Evolutionary conservation across 2,888 invertebrate genomes (phyloP).

Genomic region (Spilarctia lutea): DNA sequence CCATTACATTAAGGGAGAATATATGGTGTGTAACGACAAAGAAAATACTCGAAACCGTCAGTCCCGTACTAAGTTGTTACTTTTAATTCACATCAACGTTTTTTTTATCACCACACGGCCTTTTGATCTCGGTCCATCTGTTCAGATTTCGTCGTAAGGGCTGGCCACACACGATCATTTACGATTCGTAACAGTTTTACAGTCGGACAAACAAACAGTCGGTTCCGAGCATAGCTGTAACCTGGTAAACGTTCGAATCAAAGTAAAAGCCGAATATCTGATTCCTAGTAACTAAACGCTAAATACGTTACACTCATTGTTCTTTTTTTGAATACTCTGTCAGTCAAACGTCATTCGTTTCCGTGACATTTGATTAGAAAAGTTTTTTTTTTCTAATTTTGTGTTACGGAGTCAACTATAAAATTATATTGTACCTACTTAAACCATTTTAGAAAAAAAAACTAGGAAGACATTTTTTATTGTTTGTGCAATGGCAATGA

Average conservation of each 20-base stretch:
- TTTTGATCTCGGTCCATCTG: slow-evolving; percentile 85
- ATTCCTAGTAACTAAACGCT: slow-evolving; percentile 71
- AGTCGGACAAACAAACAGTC: slow-evolving; percentile 83
- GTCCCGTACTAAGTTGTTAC: slow-evolving; percentile 78
- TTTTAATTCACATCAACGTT: slow-evolving; percentile 80
- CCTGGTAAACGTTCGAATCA: slow-evolving; percentile 76
- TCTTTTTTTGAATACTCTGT: slow-evolving; percentile 51
- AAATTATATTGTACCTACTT: not conserved
- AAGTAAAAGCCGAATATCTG: slow-evolving; percentile 77
- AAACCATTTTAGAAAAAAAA: not conserved
- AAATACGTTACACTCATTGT: slow-evolving; percentile 52
- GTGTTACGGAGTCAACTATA: not conserved
- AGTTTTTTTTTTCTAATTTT: slow-evolving; percentile 5
- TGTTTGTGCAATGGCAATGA: not conserved
- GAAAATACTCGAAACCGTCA: slow-evolving; percentile 59
- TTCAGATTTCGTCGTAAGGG: slow-evolving; percentile 85
- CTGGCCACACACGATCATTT: slow-evolving; percentile 86
- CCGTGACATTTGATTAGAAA: slow-evolving; percentile 27
- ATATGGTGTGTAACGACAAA: slow-evolving; percentile 59
- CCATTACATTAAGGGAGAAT: slow-evolving; percentile 57
- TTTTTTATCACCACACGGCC: slow-evolving; percentile 78
- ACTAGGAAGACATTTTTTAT: not conserved
- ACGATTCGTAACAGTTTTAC: slow-evolving; percentile 84
- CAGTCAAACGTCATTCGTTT: slow-evolving; percentile 43
- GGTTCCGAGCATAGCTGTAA: slow-evolving; percentile 80